These are phyloP conservation scores for Lamproptera curius DNA, from an alignment of 2,888 invertebrate species.

Conservation along the genomic window DNA sequence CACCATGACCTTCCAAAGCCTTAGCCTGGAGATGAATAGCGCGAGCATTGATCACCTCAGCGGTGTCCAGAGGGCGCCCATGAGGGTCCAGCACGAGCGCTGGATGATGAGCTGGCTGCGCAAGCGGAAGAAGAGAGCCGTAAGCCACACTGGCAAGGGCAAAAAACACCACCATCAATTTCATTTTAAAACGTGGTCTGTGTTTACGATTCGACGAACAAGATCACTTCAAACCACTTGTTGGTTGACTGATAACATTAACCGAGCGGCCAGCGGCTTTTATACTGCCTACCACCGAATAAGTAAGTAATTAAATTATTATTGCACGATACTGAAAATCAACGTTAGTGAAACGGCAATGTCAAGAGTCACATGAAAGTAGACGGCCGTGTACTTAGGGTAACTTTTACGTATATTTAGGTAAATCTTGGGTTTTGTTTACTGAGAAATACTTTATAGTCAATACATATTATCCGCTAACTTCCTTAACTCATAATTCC, in stretches of 20 bases:
- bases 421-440: slow-evolving; percentile 1
- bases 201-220: slow-evolving; percentile 46
- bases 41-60: slow-evolving; percentile 17
- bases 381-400: slow-evolving; percentile 53
- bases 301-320: slow-evolving; percentile 36
- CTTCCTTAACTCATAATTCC: no score
- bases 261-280: slow-evolving; percentile 42
- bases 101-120: slow-evolving; percentile 27
- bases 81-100: slow-evolving; percentile 49
- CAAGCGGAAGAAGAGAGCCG: slow-evolving; percentile 64
- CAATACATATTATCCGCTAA: no score
- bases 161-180: slow-evolving; percentile 74
- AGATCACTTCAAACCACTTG: slow-evolving; percentile 44
- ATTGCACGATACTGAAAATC: slow-evolving; percentile 37
- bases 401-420: slow-evolving; percentile 35
- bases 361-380: slow-evolving; percentile 66
- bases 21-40: slow-evolving; percentile 25
- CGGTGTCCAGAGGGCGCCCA: slow-evolving; percentile 54
- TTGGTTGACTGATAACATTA: slow-evolving; percentile 55
- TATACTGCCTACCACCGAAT: slow-evolving; percentile 52
- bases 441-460: background rate
- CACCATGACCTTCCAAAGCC: slow-evolving; percentile 32
- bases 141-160: slow-evolving; percentile 70
- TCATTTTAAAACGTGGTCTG: slow-evolving; percentile 53
- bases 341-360: slow-evolving; percentile 51